Evolutionary conservation across 2,797 vertebrate genomes (phyloP), one percentile per base, ranked within the genome.

Genomic region (Sebastes paucispinis): DNA sequence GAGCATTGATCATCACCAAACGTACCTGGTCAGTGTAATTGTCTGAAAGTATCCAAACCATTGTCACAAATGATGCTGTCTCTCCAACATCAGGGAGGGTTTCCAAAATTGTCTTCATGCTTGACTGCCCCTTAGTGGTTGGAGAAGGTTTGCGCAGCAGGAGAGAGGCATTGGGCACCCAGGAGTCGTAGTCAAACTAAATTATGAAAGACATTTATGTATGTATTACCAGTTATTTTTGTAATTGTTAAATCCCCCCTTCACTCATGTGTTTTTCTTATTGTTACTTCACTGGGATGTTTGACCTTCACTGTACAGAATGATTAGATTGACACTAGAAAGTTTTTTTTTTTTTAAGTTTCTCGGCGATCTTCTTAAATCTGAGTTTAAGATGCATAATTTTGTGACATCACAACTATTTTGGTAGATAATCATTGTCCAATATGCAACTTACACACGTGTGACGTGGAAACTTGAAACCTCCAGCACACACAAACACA

Each of bases 131-230:
- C 84, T 97, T 97, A 8, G 68, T 83, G 62, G 84, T 84, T 2
- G 95, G 96, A 65, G 96, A 96, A 29, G 94, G 91, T 55, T 91
- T 93, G 67, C 67, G 88, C 90, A 97, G 91, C 60, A 95, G 78
- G 16, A 92, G 80, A 0, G 95, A 85, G 2, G 83, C 72, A 67
- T 96, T 97, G n/a, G 95, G 95, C 73, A 89, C 68, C 94, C 95
- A 96, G 78, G 88, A 74, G 6, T 79, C 66, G 88, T 93, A 96
- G 87, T 97, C 95, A 58, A 91, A 96, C 96, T 96, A 31, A 34
- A 87, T 39, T 1, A 58, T 73, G 20, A 69, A 12, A 79, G 11
- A 65, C 13, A 18, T 2, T 5, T 79, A 3, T 47, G 2, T 62
- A 20, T n/a, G 6, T 36, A 36, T 22, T n/a, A 52, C 20, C 50